Evolutionary conservation across 2,797 vertebrate genomes (phyloP).

Genomic region (Euphonia xanthogaster): DNA sequence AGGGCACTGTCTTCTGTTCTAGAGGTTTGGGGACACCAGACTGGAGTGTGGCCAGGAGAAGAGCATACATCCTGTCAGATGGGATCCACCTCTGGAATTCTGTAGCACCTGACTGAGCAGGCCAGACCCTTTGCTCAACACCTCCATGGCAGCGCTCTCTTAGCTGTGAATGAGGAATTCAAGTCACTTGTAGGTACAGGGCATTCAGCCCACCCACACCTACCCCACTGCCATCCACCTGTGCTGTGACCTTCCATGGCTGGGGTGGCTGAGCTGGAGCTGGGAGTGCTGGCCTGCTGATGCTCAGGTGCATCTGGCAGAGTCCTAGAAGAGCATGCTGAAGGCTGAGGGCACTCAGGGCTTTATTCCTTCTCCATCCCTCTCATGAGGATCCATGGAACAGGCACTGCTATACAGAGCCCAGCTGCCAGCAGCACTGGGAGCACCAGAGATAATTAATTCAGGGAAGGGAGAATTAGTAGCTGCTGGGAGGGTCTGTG

Average conservation of each 20-base stretch:
- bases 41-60: neutral
- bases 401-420: accelerated
- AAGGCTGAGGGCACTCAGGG: neutral
- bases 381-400: neutral
- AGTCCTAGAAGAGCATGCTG: neutral
- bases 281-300: neutral
- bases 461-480: accelerated
- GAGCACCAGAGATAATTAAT: neutral
- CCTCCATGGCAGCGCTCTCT: neutral
- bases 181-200: accelerated
- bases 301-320: neutral
- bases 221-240: accelerated
- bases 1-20: neutral
- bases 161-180: neutral
- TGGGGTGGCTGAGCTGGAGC: neutral
- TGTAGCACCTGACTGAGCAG: neutral
- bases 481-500: neutral
- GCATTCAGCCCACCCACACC: neutral
- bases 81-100: neutral
- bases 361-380: neutral
- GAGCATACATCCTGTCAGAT: neutral
- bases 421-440: neutral
- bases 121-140: neutral
- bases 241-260: neutral
- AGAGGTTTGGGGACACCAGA: neutral